phyloP scores from a whole-genome alignment of 2,797 vertebrate genomes.

The Anomalospiza imberbis region DNA sequence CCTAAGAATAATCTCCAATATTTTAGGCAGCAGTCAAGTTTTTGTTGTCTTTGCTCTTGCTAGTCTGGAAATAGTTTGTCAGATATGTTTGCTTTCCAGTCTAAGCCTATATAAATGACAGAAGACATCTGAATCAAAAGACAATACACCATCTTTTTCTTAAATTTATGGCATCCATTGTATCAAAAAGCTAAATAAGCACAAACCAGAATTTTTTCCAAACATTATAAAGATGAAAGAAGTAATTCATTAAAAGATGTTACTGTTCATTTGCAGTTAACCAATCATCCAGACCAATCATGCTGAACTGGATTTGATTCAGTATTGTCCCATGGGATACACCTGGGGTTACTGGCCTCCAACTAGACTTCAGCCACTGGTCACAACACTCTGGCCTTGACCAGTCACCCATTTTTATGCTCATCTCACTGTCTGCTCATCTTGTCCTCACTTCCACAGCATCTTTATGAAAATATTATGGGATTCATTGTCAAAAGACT shows the following conservation, averaged over 20 bases:
- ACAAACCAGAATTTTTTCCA: neutral
- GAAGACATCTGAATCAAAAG: slow-evolving; percentile 43
- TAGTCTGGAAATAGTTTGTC: slow-evolving; percentile 50
- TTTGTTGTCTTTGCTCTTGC: slow-evolving; percentile 9
- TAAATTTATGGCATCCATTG: slow-evolving; percentile 10
- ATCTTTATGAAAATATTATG: neutral
- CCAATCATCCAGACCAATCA: neutral
- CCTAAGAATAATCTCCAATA: slow-evolving; percentile 34
- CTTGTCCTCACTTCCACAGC: neutral
- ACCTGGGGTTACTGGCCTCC: neutral
- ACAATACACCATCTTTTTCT: neutral
- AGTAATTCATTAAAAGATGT: neutral
- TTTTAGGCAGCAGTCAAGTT: slow-evolving; percentile 37
- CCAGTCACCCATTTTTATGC: neutral
- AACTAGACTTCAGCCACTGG: neutral
- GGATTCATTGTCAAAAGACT: neutral
- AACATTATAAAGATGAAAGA: neutral
- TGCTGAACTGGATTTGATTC: neutral
- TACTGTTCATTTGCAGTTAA: neutral
- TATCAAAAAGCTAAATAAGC: slow-evolving; percentile 29
- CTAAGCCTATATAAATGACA: slow-evolving; percentile 41
- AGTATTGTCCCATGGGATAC: neutral
- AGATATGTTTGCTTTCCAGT: slow-evolving; percentile 27
- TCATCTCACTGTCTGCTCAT: neutral
- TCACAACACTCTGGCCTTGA: neutral